Evolutionary conservation across 53 echinoderm and acorn worm genomes (phyloP).

Genomic region (Temnopleurus reevesii): DNA sequence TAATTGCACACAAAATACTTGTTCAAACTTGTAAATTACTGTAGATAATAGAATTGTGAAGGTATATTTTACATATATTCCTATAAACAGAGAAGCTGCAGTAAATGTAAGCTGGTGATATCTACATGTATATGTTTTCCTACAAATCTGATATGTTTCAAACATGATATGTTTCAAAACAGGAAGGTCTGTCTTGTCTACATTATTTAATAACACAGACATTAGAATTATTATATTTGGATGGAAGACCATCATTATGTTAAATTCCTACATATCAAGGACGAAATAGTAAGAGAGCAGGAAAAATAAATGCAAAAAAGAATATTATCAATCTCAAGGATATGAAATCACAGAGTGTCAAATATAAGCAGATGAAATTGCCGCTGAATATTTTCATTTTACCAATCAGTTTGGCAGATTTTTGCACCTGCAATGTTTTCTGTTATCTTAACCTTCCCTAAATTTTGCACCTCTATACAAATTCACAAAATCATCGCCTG

Average conservation of each 20-base stretch:
- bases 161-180: no score
- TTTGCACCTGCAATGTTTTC: conserved; percentile 11
- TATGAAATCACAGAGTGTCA: background rate
- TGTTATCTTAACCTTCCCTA: background rate
- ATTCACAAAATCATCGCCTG: background rate
- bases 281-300: no score
- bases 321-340: no score
- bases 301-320: no score
- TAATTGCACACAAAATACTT: no score
- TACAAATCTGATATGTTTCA: no score
- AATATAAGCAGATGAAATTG: conserved; percentile 20
- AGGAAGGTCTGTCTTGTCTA: background rate
- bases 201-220: conserved; percentile 1
- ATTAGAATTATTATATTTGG: background rate
- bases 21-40: no score
- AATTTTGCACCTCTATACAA: background rate
- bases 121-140: no score
- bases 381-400: background rate
- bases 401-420: background rate
- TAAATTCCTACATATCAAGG: background rate
- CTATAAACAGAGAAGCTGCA: no score
- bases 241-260: background rate
- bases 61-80: no score
- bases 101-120: no score
- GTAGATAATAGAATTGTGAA: no score